Evolutionary conservation across 1,140 invertebrate genomes (phyloP).

Genomic region (Euwallacea fornicatus): DNA sequence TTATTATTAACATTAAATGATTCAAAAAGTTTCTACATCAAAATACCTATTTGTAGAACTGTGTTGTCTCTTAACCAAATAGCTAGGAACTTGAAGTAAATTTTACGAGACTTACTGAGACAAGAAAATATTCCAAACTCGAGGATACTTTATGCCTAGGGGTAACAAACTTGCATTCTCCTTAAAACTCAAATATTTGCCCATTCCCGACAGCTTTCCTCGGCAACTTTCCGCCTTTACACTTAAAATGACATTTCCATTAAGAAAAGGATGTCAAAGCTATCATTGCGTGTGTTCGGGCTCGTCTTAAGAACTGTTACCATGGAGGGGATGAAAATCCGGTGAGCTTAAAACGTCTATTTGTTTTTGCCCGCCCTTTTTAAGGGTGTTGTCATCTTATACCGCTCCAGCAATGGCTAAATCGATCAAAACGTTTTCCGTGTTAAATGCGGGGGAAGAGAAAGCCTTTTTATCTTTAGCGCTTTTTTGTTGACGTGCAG

Average conservation of each 20-base stretch:
- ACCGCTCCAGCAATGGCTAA: constrained; percentile 19
- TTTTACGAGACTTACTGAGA: no score
- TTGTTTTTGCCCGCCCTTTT: constrained; percentile 29
- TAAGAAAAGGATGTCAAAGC: constrained; percentile 26
- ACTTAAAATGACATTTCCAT: constrained; percentile 32
- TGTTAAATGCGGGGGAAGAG: constrained; percentile 32
- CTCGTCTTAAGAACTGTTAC: constrained; percentile 28
- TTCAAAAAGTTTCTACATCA: not conserved
- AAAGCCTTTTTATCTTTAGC: constrained; percentile 22
- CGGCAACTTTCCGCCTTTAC: not conserved
- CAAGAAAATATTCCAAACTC: no score
- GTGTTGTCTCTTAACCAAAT: not conserved
- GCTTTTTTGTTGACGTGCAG: not conserved
- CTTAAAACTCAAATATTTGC: constrained; percentile 20
- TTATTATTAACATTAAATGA: no score
- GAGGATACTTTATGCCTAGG: no score
- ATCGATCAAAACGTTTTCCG: constrained; percentile 33
- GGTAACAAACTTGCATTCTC: no score
- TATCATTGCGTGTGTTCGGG: constrained; percentile 28
- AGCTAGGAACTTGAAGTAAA: no score
- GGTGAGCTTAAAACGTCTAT: constrained; percentile 31
- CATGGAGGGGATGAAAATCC: constrained; percentile 14
- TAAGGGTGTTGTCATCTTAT: constrained; percentile 36
- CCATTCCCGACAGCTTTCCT: constrained; percentile 3
- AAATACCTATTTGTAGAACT: not conserved